Percentiles rank a stretch among this genome's conserved stretches.
phyloP scores from a whole-genome alignment of 2,888 invertebrate genomes.

The Cremastinae sp. region DNA sequence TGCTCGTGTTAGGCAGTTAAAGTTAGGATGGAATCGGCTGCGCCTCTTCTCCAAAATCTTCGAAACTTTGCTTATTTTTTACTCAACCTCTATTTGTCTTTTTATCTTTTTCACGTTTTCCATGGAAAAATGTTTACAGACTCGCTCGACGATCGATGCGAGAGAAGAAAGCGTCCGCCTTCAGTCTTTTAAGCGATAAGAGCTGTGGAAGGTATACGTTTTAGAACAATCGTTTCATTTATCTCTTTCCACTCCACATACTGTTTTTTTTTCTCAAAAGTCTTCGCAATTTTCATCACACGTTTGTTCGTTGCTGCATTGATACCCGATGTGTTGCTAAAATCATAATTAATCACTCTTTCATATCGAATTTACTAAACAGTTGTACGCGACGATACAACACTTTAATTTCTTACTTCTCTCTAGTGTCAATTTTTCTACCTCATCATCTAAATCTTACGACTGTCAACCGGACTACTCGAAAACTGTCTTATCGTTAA shows the following conservation, averaged over 20 bases:
- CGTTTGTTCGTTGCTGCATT: constrained; percentile 47
- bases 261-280: neutral
- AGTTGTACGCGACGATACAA: neutral
- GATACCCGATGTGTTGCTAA: constrained; percentile 33
- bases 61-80: neutral
- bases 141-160: constrained; percentile 11
- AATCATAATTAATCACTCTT: constrained; percentile 24
- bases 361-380: neutral
- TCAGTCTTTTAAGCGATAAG: constrained; percentile 58
- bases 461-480: constrained; percentile 41
- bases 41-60: constrained; percentile 30
- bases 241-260: constrained; percentile 1
- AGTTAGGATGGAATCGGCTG: constrained; percentile 61
- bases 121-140: constrained; percentile 14
- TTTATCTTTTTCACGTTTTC: neutral
- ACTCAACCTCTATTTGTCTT: neutral
- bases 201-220: constrained; percentile 45
- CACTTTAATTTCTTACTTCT: constrained; percentile 10
- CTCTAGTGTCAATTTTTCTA: constrained; percentile 35
- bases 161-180: constrained; percentile 51
- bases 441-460: constrained; percentile 35
- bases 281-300: constrained; percentile 20
- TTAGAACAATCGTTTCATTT: constrained; percentile 23
- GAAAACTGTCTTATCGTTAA: constrained; percentile 17
- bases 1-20: constrained; percentile 54